A percentile compares a stretch with the other conserved stretches of the same genome.
These are phyloP conservation scores for Acanthornis magna DNA, from an alignment of 2,797 vertebrate species.

Conservation along the genomic window DNA sequence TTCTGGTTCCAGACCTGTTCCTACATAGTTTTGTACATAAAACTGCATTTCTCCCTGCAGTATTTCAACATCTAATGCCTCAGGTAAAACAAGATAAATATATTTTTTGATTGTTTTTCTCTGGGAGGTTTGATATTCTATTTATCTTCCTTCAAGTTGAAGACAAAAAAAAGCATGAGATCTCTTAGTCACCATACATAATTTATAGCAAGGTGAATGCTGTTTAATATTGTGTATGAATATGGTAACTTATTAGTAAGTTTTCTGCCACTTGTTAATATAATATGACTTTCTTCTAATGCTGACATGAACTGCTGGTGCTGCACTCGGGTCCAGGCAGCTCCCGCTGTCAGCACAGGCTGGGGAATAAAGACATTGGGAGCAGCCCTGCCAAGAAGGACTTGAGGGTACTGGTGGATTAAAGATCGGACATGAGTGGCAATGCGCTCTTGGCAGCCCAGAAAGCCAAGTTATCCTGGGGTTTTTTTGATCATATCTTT, in stretches of 20 bases:
- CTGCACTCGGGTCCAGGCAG: too few relatives aligned
- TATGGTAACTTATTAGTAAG: background rate
- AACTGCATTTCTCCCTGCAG: background rate
- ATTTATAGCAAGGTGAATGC: background rate
- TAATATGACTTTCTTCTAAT: background rate
- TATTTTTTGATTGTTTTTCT: background rate
- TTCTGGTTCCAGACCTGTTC: background rate
- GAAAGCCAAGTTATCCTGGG: background rate
- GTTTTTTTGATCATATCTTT: too few relatives aligned
- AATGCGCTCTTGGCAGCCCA: background rate
- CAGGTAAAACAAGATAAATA: background rate
- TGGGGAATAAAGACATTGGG: background rate
- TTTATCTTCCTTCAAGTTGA: background rate
- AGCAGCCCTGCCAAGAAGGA: background rate
- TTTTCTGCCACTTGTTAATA: background rate
- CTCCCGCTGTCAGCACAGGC: background rate
- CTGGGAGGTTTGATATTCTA: background rate
- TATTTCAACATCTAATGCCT: slow-evolving; percentile 21
- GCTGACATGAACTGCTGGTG: background rate
- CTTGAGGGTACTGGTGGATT: background rate
- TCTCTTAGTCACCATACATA: background rate
- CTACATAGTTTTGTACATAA: background rate
- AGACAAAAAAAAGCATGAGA: background rate
- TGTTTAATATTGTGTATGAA: background rate
- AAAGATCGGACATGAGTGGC: background rate